Evolutionary conservation across 2,888 invertebrate genomes (phyloP).

Genomic region (Drosophila macrospina): DNA sequence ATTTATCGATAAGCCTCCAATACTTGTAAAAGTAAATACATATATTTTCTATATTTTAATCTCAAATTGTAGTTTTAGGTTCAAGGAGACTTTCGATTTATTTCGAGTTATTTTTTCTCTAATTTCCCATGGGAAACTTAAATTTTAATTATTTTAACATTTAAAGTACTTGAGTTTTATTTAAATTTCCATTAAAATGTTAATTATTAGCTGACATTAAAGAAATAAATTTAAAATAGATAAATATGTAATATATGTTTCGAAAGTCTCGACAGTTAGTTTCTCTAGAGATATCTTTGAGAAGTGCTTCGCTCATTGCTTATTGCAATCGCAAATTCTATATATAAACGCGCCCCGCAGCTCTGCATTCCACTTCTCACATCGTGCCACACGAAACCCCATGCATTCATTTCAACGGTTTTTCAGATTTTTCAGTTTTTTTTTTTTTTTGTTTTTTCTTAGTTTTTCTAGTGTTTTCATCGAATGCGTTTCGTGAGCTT

Average conservation of each 20-base stretch:
- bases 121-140: too few relatives aligned
- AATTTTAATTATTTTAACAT: too few relatives aligned
- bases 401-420: conserved; percentile 49
- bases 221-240: too few relatives aligned
- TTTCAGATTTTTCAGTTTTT: conserved; percentile 15
- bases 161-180: too few relatives aligned
- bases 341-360: conserved; percentile 33
- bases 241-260: neutral
- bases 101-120: too few relatives aligned
- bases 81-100: too few relatives aligned
- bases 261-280: neutral
- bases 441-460: conserved; percentile 10
- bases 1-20: too few relatives aligned
- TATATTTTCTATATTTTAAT: too few relatives aligned
- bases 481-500: conserved; percentile 51
- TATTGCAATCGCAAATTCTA: conserved; percentile 37
- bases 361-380: conserved; percentile 51
- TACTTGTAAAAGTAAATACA: too few relatives aligned
- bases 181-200: too few relatives aligned
- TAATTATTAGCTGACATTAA: too few relatives aligned
- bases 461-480: conserved; percentile 20
- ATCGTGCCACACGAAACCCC: conserved; percentile 73
- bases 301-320: conserved; percentile 8
- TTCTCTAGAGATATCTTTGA: neutral
- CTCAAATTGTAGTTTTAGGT: too few relatives aligned